Base-by-base conservation (phyloP, 2,888 invertebrate species). In the Leucania comma region DNA sequence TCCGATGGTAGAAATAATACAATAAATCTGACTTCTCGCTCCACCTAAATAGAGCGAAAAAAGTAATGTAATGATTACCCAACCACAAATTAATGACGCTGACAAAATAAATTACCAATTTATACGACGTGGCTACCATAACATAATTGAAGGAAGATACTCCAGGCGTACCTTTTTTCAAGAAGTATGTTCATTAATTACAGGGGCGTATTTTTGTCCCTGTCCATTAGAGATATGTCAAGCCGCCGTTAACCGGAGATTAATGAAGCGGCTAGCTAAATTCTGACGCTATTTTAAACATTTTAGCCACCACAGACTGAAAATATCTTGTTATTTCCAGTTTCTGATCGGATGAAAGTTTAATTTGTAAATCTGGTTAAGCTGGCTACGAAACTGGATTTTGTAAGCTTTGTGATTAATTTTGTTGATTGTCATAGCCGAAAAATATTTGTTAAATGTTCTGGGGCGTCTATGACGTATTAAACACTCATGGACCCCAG, bases 211-310 rank as follows among this genome's bases (percentile, higher is more conserved):
- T 92, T 94, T 93, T 93, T 93, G 92, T 92, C 92, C 86, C 90
- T 93, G 92, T 92, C 93, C 93, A 93, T 94, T 93, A 93, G 91
- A 91, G 91, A 90, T 91, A 93, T 92, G 93, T 91, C 92, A 91
- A 81, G 74, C 84, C 80, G 83, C 91, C 91, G 90, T 93, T 93
- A 90, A 86, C 85, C 83, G 77, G 84, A 93, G 93, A 94, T 94
- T 94, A 93, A 94, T 93, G 93, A 90, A 87, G 80, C 63, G 72
- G 69, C 69, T 66, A 65, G 76, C 65, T 79, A 87, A 88, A 88
- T 85, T 82, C 87, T 86, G 85, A 86, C 80, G 86, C 76, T 74
- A 80, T 84, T 90, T 88, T 80, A 86, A 89, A 85, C 80, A 84
- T 81, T 84, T 73, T 60, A 51, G 29, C 77, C 58, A 72, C 72